Evolutionary conservation across 2,113 vertebrate genomes (phyloP), one percentile per base, ranked within the genome.

Genomic region (Amphilophus citrinellus): DNA sequence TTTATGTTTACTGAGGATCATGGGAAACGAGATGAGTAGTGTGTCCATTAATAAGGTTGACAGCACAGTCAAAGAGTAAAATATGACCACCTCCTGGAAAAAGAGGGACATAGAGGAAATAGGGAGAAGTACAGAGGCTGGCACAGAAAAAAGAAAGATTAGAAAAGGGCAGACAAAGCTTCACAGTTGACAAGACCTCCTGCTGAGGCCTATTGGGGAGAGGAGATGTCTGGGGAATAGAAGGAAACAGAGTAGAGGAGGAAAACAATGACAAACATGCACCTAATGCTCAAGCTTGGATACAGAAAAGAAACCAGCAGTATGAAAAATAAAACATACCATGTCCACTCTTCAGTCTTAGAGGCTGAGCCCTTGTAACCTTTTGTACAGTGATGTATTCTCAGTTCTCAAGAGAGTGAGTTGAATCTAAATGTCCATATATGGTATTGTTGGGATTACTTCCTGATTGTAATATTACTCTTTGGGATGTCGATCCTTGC

Each of bases 141-240:
- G 37, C 50, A 62, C 35, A 58, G 68, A 80, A 84, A 80, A 47
- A 47, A 53, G 24, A 76, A 42, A 32, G 82, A 87, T 87, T 86
- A 84, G 73, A 84, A 47, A 71, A 83, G 50, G 63, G 80, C 84
- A 88, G 83, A 82, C 37, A 85, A 84, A 82, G 77, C 58, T 83
- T 79, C 62, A 63, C 20, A 63, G 83, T 56, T 84, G 81, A 90
- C 85, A 79, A 83, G 73, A 81, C 85, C 77, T 76, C 83, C 85
- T 58, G 76, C 87, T 88, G 85, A 58, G 57, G 56, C 77, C 84
- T 78, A 62, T 8, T 3, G 75, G 85, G 85, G 50, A 84, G 24
- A 68, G 18, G 35, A 62, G 58, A 53, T 59, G 73, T 84, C 78
- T 86, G 76, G 82, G 65, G 80, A 86, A 76, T 37, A 76, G 59